phyloP scores from a whole-genome alignment of 2,888 invertebrate genomes.

The Crioceris asparagi region DNA sequence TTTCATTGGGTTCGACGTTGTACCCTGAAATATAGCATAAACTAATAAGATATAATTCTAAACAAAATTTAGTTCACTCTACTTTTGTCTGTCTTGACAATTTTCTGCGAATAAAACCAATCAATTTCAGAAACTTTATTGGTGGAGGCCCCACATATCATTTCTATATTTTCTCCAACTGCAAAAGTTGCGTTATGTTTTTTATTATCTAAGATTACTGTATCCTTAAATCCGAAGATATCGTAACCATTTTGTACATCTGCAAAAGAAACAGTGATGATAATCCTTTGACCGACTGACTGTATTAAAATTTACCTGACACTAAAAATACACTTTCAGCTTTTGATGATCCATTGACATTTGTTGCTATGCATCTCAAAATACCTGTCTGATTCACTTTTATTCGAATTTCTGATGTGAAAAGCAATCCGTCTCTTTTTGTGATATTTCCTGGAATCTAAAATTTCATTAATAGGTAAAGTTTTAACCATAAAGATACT shows the following conservation, averaged over 20 bases:
- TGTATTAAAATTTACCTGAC: conserved; percentile 23
- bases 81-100: too few relatives aligned
- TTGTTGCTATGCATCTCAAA: conserved; percentile 38
- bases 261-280: conserved; percentile 21
- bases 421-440: conserved; percentile 17
- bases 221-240: conserved; percentile 36
- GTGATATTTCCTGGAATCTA: conserved; percentile 14
- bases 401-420: conserved; percentile 34
- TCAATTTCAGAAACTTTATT: conserved; percentile 25
- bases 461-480: conserved; percentile 1
- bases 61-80: too few relatives aligned
- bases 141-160: conserved; percentile 49
- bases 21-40: not conserved
- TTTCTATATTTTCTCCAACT: conserved; percentile 43
- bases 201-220: conserved; percentile 27
- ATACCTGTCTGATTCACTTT: conserved; percentile 36
- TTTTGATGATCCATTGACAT: conserved; percentile 31
- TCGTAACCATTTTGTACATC: conserved; percentile 41
- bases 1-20: not conserved
- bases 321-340: conserved; percentile 19
- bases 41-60: conserved; percentile 15
- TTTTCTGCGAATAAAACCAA: too few relatives aligned
- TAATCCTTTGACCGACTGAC: too few relatives aligned
- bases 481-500: not conserved
- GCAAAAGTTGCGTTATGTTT: conserved; percentile 32